Evolutionary conservation across 2,113 vertebrate genomes (phyloP), one percentile per base, ranked within the genome.

Genomic region (Sorex araneus): DNA sequence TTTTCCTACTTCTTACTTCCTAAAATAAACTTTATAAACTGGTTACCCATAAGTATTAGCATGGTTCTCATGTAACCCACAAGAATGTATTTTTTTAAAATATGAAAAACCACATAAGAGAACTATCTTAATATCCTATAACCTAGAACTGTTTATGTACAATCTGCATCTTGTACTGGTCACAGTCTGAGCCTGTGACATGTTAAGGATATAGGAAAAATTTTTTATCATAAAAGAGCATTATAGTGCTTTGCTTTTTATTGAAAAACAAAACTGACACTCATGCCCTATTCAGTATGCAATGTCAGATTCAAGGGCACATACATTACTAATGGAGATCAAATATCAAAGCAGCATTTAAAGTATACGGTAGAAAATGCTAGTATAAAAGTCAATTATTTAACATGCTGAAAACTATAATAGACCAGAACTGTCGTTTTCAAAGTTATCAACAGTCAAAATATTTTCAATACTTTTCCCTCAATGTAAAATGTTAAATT

Each of bases 11-110:
- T 78, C 90, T 66, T 70, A 87, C 78, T 86, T 89, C 66, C 57
- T 81, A 82, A 12, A n/a, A 89, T 19, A 77, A 87, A 64, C 43
- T 78, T 91, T 90, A 81, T 87, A 91, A 74, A 84, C n/a, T 80
- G 47, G 34, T 21, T 47, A 87, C 8, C 81, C 28, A 18, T 47
- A 94, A 89, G 78, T 60, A 73, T 73, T 77, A 92, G 54, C 47
- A 50, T 6, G 74, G 15, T 73, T 79, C 67, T 25, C 57, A 60
- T 19, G 57, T 60, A 19, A 60, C 21, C 54, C 77, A 28, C 64
- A 66, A 27, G 30, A 30, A 30, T 28, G 4, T 64, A n/a, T 25
- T 78, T 94, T 88, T 77, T 78, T 82, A 25, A 27, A 91, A 45
- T 90, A 11, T 88, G 40, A 89, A 94, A 83, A 88, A 36, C 43